Percentiles rank a stretch among this genome's conserved stretches.
phyloP scores from a whole-genome alignment of 2,113 vertebrate species.

The Nannobrachium achirus region DNA sequence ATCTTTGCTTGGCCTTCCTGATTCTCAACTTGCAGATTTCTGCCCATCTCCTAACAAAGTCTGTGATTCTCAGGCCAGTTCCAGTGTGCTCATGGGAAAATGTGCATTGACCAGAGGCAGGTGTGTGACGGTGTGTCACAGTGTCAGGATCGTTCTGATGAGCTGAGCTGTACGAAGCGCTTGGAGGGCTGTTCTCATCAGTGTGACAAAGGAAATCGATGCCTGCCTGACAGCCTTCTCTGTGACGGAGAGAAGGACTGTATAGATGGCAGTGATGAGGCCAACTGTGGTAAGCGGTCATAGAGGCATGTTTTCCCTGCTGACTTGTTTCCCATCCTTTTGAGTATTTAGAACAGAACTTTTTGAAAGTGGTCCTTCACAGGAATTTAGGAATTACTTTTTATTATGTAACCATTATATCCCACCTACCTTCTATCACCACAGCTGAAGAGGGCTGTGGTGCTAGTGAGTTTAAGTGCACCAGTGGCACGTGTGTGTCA shows the following conservation, averaged over 20 bases:
- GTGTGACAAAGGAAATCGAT: constrained; percentile 80
- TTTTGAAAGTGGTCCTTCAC: background rate
- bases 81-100: constrained; percentile 79
- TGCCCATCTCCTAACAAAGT: background rate
- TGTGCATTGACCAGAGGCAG: constrained; percentile 74
- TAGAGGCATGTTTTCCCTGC: too few species aligned
- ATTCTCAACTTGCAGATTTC: too few species aligned
- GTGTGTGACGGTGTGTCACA: constrained; percentile 85
- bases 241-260: constrained; percentile 88
- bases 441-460: constrained; percentile 75
- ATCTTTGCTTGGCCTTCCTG: too few species aligned
- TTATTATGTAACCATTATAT: too few species aligned
- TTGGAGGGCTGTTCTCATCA: constrained; percentile 78
- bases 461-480: constrained; percentile 78
- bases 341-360: background rate
- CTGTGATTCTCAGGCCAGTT: constrained; percentile 76
- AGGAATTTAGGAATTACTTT: too few species aligned
- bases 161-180: constrained; percentile 70
- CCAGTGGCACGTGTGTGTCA: constrained; percentile 84
- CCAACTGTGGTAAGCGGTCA: constrained; percentile 75
- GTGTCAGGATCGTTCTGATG: constrained; percentile 88
- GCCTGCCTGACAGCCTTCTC: constrained; percentile 82
- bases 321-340: background rate
- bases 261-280: constrained; percentile 82
- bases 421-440: background rate